Evolutionary conservation across 2,113 vertebrate species (phyloP), one percentile per base, ranked within the genome.

Genomic region (Puntigrus tetrazona): DNA sequence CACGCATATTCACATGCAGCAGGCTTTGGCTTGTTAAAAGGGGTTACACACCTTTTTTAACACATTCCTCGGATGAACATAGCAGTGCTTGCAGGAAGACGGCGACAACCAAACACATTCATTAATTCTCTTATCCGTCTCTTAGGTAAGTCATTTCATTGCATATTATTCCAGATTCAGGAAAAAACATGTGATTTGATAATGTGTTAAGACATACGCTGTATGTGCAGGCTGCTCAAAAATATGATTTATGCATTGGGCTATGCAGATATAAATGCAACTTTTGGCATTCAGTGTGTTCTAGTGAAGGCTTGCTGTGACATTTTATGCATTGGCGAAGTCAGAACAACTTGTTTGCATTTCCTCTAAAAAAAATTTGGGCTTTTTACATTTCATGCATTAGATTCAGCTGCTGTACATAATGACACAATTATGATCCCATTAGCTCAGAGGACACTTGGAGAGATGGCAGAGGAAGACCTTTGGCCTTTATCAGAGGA

Each of bases 401-500:
- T 36, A 63, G 7, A 36, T 18, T 47, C 18, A 8, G 2, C 14
- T 31, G 11, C 7, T 5, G 0, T 27, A 31, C 18, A 36, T 41
- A 31, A 16, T 81, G 77, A 6, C 20, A 31, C 3, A 72, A 81
- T 84, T 9, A 16, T 43, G 34, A 36, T 4, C 3, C 43, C 3
- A 27, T 50, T 75, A 9, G 50, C 47, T 38, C 5, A 59, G 75
- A 8, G n/a, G 34, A 14, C 31, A 14, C 31, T 63, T 3, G 5
- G 78, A 89, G 85, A 90, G 65, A 95, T 93, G 94, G 90, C 91
- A 75, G 86, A 90, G 50, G 75, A 90, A 22, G 22, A 87, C 20
- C 5, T 11, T 0, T 11, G 3, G 1, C 27, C 38, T 4, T 85
- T 88, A 85, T 61, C 89, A 86, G 84, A 84, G 86, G 79, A 87